Evolutionary conservation across 2,797 vertebrate genomes (phyloP).

Genomic region (Novumbra hubbsi): DNA sequence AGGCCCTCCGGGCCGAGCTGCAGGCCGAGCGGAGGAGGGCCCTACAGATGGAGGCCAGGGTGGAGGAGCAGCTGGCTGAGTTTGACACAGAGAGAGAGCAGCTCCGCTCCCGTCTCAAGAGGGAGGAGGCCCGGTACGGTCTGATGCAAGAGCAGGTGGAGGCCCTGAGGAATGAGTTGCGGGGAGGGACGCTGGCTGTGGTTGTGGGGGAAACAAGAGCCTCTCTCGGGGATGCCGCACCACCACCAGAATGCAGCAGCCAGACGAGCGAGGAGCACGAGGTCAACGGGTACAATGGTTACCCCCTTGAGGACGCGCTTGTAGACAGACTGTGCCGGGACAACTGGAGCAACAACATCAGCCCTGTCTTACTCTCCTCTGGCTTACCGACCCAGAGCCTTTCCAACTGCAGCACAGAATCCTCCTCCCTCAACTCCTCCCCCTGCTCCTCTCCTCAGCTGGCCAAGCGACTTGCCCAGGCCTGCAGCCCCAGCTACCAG

Average conservation of each 20-base stretch:
- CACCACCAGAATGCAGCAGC: constrained; percentile 44
- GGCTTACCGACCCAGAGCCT: constrained; percentile 52
- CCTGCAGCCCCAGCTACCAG: constrained; percentile 77
- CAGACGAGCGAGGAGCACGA: constrained; percentile 57
- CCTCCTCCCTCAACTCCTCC: constrained; percentile 77
- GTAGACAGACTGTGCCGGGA: background rate
- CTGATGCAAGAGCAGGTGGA: constrained; percentile 86
- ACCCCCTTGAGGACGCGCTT: constrained; percentile 37
- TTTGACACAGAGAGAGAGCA: constrained; percentile 95
- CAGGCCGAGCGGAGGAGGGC: constrained; percentile 82
- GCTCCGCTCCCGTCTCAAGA: constrained; percentile 86
- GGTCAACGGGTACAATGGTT: constrained; percentile 50
- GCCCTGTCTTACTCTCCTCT: constrained; percentile 9
- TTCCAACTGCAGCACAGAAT: constrained; percentile 68
- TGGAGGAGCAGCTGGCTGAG: constrained; percentile 94
- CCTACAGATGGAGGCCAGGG: constrained; percentile 90
- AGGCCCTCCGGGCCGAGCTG: constrained; percentile 80
- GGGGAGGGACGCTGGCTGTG: constrained; percentile 31
- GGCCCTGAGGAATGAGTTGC: constrained; percentile 79
- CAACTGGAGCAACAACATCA: background rate
- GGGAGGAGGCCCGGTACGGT: constrained; percentile 87
- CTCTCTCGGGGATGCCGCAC: constrained; percentile 43
- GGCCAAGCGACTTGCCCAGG: constrained; percentile 57
- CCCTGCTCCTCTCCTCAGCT: constrained; percentile 84
- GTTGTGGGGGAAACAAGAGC: constrained; percentile 11